Evolutionary conservation across 2,888 invertebrate genomes (phyloP).

Genomic region (Girardia tigrina): DNA sequence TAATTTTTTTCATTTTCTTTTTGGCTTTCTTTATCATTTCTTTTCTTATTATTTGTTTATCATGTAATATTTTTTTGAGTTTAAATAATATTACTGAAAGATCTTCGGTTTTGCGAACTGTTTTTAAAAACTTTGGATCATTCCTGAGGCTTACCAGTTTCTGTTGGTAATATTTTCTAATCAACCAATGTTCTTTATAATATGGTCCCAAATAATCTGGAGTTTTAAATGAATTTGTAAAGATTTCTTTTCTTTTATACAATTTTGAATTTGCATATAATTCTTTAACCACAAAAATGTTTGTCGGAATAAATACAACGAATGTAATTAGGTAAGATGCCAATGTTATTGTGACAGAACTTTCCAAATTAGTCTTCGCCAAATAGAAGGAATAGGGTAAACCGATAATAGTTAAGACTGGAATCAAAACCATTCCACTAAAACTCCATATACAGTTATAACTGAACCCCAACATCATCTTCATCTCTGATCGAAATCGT

Average conservation of each 20-base stretch:
- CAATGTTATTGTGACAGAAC: too few relatives aligned
- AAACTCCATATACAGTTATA: not conserved
- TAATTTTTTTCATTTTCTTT: too few relatives aligned
- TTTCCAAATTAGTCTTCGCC: too few relatives aligned
- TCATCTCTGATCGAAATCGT: not conserved
- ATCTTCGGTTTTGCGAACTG: not conserved
- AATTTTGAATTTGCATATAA: not conserved
- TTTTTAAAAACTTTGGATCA: not conserved
- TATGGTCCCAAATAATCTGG: not conserved
- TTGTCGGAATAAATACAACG: not conserved
- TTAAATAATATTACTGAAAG: too few relatives aligned
- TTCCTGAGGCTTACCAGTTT: not conserved
- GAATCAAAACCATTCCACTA: not conserved
- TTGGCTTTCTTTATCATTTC: too few relatives aligned
- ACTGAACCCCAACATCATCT: not conserved
- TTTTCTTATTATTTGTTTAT: too few relatives aligned
- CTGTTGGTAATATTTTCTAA: not conserved
- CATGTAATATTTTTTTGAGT: too few relatives aligned
- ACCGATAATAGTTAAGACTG: too few relatives aligned
- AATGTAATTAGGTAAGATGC: not conserved
- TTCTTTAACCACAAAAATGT: not conserved
- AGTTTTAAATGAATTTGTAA: not conserved
- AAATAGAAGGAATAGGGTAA: too few relatives aligned
- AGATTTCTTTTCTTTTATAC: too few relatives aligned
- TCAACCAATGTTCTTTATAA: slow-evolving; percentile 6